Evolutionary conservation across 2,797 vertebrate species (phyloP).

Genomic region (Trichosurus vulpecula): DNA sequence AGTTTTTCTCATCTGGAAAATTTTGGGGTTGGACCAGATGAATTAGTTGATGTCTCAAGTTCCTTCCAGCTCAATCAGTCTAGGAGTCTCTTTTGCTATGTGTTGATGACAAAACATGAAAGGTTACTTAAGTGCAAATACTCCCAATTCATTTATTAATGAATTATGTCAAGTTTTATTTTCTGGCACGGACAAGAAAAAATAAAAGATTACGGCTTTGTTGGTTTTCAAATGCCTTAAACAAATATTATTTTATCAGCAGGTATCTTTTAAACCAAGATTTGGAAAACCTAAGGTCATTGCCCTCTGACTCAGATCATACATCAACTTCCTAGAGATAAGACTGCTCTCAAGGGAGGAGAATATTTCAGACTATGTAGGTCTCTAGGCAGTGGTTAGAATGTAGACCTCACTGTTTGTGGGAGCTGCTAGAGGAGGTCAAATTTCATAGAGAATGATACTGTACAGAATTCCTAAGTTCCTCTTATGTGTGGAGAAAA

Average conservation of each 20-base stretch:
- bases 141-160: background rate
- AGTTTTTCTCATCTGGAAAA: background rate
- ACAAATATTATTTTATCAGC: background rate
- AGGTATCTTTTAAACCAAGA: background rate
- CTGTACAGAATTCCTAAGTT: constrained; percentile 10
- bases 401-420: background rate
- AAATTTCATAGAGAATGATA: constrained; percentile 19
- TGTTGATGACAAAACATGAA: constrained; percentile 4
- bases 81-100: background rate
- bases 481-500: constrained; percentile 26
- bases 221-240: constrained; percentile 21
- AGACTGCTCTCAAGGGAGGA: background rate
- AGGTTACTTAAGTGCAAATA: background rate
- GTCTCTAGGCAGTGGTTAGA: background rate
- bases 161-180: background rate
- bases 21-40: background rate
- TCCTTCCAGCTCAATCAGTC: background rate
- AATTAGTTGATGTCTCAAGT: background rate
- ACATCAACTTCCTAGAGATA: background rate
- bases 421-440: background rate
- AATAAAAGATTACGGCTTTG: background rate
- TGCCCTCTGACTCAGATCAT: constrained; percentile 14
- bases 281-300: constrained; percentile 9
- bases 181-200: background rate
- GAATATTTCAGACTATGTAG: constrained; percentile 8